Evolutionary conservation across 2,888 invertebrate species (phyloP).

Genomic region (Brassicogethes aeneus): DNA sequence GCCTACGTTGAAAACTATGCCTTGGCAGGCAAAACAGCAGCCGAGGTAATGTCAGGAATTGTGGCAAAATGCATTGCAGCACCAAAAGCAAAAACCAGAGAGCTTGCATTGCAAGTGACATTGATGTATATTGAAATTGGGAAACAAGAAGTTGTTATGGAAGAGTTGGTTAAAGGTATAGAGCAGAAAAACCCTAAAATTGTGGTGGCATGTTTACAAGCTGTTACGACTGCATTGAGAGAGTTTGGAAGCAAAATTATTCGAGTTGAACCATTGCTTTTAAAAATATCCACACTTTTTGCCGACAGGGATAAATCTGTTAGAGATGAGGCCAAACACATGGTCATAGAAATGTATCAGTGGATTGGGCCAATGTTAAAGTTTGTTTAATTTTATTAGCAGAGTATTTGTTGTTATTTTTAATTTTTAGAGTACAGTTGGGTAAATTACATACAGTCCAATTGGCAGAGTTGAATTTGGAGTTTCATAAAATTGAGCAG

Average conservation of each 20-base stretch:
- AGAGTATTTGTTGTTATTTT: too few species aligned
- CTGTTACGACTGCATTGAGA: conserved; percentile 66
- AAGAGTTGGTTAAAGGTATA: conserved; percentile 88
- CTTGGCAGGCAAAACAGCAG: conserved; percentile 76
- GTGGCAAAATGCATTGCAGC: conserved; percentile 90
- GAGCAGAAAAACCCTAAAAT: conserved; percentile 96
- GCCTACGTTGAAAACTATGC: conserved; percentile 88
- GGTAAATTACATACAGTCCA: conserved; percentile 82
- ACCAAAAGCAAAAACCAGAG: conserved; percentile 84
- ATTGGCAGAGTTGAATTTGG: conserved; percentile 77
- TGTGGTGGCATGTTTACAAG: conserved; percentile 72
- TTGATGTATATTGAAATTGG: conserved; percentile 95
- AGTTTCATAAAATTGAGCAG: conserved; percentile 66
- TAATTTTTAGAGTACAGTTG: conserved; percentile 67
- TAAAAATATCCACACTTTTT: conserved; percentile 74
- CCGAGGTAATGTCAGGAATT: conserved; percentile 70
- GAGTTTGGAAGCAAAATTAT: conserved; percentile 92
- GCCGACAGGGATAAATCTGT: conserved; percentile 89
- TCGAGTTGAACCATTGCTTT: conserved; percentile 78
- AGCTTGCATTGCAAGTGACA: conserved; percentile 79
- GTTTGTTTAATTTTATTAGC: conserved; percentile 19
- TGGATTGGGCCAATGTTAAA: conserved; percentile 41
- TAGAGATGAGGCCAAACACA: conserved; percentile 81
- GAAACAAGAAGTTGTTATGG: conserved; percentile 80
- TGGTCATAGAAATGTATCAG: conserved; percentile 88